Evolutionary conservation across 2,888 invertebrate genomes (phyloP).

Genomic region (Sinotaia quadrata): DNA sequence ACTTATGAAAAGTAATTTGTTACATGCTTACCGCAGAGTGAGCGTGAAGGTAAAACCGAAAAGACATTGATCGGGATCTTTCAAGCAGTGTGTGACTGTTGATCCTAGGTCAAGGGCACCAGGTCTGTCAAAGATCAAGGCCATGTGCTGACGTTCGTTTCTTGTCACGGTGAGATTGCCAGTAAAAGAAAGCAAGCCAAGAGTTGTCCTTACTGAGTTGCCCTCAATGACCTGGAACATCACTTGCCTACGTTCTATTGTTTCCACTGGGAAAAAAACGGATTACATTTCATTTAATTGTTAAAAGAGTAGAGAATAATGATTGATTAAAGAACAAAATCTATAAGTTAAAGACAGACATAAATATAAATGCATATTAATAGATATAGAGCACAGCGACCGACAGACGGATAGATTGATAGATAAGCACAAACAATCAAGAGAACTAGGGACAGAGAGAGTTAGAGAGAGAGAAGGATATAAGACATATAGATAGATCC

Average conservation of each 20-base stretch:
- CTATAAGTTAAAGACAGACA: too few species aligned
- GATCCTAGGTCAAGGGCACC: conserved; percentile 24
- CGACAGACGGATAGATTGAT: too few species aligned
- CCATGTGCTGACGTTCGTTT: conserved; percentile 18
- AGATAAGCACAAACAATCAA: too few species aligned
- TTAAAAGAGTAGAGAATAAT: too few species aligned
- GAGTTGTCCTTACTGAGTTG: conserved; percentile 28
- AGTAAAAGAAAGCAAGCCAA: conserved; percentile 27
- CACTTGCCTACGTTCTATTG: conserved; percentile 28
- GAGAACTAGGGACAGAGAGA: too few species aligned
- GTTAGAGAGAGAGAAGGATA: too few species aligned
- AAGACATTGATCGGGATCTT: conserved; percentile 39
- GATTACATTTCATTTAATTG: too few species aligned
- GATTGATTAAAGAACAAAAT: too few species aligned
- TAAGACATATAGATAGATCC: too few species aligned
- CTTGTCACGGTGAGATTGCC: conserved; percentile 21
- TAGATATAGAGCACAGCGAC: too few species aligned
- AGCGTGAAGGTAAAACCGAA: conserved; percentile 41
- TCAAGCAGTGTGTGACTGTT: conserved; percentile 37
- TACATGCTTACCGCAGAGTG: conserved; percentile 16
- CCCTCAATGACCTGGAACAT: conserved; percentile 25
- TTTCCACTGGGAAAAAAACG: conserved; percentile 33
- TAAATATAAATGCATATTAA: too few species aligned
- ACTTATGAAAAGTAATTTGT: too few species aligned
- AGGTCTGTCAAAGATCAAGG: conserved; percentile 22